These are phyloP conservation scores for Phylloscopus collybita DNA, from an alignment of 2,797 vertebrate species.

Conservation along the genomic window DNA sequence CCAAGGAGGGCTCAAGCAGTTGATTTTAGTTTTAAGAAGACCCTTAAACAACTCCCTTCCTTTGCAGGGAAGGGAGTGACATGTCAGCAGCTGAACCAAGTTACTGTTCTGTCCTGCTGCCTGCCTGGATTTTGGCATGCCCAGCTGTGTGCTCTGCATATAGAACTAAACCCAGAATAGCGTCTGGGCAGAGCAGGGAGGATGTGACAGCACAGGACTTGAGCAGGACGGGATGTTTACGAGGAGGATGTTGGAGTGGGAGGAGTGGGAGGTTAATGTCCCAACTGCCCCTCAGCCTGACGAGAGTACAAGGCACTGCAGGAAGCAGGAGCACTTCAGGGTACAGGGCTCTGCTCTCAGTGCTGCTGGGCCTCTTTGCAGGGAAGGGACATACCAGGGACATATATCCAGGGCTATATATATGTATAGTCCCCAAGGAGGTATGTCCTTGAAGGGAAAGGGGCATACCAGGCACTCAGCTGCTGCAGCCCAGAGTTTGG, in stretches of 20 bases:
- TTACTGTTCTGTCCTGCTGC: neutral
- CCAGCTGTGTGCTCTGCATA: neutral
- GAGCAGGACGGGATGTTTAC: neutral
- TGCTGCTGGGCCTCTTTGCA: neutral
- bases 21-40: neutral
- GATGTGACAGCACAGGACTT: neutral
- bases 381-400: neutral
- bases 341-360: neutral
- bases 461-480: neutral
- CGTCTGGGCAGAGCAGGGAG: neutral
- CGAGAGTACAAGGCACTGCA: neutral
- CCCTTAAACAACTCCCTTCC: neutral
- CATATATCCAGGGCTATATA: neutral
- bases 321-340: neutral
- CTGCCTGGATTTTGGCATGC: neutral
- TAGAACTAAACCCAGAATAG: neutral
- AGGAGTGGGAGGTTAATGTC: neutral
- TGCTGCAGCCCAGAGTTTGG: neutral
- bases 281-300: neutral
- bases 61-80: neutral
- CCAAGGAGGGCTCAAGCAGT: neutral
- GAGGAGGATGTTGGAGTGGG: neutral
- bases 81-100: neutral
- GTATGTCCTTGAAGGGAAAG: neutral
- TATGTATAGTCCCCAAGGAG: neutral